Base-by-base conservation (phyloP, 2,888 invertebrate species). In the Hirtodrosophila confusa region DNA sequence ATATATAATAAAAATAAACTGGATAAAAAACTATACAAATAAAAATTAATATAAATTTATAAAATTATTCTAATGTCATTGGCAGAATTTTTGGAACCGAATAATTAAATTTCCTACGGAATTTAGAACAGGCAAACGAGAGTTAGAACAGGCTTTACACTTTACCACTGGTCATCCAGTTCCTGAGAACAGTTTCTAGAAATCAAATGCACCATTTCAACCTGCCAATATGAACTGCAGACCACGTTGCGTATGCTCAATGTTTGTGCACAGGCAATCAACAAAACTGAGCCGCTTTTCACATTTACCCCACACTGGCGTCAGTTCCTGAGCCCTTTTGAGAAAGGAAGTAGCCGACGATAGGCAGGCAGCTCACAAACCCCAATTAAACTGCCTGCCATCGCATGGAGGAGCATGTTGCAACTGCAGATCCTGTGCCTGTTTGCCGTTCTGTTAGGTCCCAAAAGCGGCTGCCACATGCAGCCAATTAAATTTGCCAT, bases 351-450 rank as follows among this genome's bases (percentile, higher is more conserved):
- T 51, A 37, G 5, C 61, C 17, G 24, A 41, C 44, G 54, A 48
- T 58, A 68, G 58, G 29, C 44, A 33, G 33, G 11, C 57, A 58
- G 53, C 53, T 71, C 69, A 44, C 51, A 79, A 79, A 85, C 66
- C 61, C 73, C 86, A 80, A 80, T 80, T 80, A 86, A 82, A 82
- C 66, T 75, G 63, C 50, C 61, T 61, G 49, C 29, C 31, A 47
- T 33, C 11, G 27, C 4, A 6, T 36, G 5, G 43, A 39, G 39
- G n/a, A 40, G 27, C 27, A 44, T 44, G 49, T 24, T 47, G 37
- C 41, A 50, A 33, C 12, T 57, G 50, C 35, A 49, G 24, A 17
- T 17, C 27, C 27, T 27, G 6, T 33, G 29, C 37, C n/a, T n/a
- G n/a, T n/a, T n/a, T n/a, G n/a, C n/a, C n/a, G n/a, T n/a, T 6